Conservation (phyloP, 2,797 vertebrate species). For the Gymnoscopelus braueri region DNA sequence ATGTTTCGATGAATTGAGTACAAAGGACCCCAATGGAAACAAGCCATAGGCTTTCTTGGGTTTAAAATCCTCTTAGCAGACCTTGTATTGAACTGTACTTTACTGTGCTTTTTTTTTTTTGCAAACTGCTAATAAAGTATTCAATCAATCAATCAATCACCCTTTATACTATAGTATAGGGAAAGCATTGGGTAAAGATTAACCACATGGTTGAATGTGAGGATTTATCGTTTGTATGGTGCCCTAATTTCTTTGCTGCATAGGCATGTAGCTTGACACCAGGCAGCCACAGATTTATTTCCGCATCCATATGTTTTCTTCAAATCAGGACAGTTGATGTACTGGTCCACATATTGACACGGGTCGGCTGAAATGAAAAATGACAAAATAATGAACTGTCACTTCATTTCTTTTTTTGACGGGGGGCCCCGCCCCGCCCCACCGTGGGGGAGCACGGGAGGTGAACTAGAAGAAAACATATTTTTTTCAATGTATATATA, state of each 20-base stretch:
- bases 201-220: background rate
- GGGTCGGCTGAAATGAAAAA: slow-evolving; percentile 72
- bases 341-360: slow-evolving; percentile 69
- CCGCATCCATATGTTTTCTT: slow-evolving; percentile 35
- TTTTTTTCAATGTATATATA: no score
- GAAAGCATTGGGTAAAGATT: background rate
- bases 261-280: slow-evolving; percentile 69
- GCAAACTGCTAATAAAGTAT: no score
- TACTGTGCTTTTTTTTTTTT: no score
- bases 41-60: no score
- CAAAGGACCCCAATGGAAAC: no score
- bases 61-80: no score
- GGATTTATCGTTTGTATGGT: slow-evolving; percentile 35
- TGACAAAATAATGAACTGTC: background rate
- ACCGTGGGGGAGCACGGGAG: no score
- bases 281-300: background rate
- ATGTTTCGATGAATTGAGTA: no score
- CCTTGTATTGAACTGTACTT: no score
- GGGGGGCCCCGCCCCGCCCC: no score
- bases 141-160: no score
- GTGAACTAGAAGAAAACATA: no score
- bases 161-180: background rate
- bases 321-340: slow-evolving; percentile 64
- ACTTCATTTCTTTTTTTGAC: background rate
- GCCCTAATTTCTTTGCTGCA: slow-evolving; percentile 71